Evolutionary conservation across 2,113 vertebrate species (phyloP).

Genomic region (Ancistrus triradiatus): DNA sequence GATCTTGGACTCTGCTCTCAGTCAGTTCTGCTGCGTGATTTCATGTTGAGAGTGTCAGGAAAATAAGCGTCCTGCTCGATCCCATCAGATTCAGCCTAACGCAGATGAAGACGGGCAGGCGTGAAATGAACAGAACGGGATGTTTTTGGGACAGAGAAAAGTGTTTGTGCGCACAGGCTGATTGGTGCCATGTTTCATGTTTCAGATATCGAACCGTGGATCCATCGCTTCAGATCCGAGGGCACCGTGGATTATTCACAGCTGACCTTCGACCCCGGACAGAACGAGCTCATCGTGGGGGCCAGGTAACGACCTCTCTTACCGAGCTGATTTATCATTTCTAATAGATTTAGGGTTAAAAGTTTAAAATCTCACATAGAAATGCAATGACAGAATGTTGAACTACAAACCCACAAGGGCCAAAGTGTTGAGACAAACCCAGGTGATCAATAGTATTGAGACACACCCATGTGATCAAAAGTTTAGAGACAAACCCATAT

Average conservation of each 20-base stretch:
- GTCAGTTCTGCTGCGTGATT: no score
- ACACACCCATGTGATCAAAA: no score
- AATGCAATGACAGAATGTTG: no score
- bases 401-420: no score
- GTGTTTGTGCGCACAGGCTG: no score
- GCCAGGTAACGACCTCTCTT: conserved; percentile 82
- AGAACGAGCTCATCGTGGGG: conserved; percentile 93
- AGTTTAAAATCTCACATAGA: no score
- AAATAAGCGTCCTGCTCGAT: neutral
- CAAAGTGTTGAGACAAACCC: no score
- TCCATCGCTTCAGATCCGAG: conserved; percentile 84
- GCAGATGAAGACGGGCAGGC: neutral
- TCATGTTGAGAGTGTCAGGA: neutral
- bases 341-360: neutral
- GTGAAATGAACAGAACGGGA: neutral
- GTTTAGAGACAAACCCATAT: no score
- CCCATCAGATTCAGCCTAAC: neutral
- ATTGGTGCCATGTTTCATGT: conserved; percentile 49
- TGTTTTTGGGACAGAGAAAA: neutral
- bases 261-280: conserved; percentile 91
- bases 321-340: conserved; percentile 37
- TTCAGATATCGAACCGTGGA: conserved; percentile 93
- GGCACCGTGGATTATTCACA: conserved; percentile 94
- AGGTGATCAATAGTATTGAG: no score
- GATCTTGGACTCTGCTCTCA: neutral